A percentile compares a stretch with the other conserved stretches of the same genome.
Conservation (phyloP, 2,888 invertebrate genomes). For the Timandra comae region DNA sequence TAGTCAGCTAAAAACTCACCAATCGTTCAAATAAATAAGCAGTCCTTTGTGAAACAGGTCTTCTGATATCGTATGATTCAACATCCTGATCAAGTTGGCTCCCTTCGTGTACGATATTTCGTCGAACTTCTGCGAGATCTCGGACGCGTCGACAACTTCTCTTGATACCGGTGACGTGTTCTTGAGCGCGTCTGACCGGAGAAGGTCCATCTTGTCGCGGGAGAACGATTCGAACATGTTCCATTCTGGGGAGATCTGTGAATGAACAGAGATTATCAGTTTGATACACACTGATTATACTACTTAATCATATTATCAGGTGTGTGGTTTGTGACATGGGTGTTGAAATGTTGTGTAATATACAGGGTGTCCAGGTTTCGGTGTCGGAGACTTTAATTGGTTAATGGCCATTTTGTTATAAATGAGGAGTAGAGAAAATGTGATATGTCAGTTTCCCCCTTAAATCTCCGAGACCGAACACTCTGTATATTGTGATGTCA, state of each 20-base stretch:
- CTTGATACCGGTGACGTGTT: conserved; percentile 75
- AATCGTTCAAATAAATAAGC: conserved; percentile 69
- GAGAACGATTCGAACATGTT: conserved; percentile 72
- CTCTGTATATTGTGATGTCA: too few relatives aligned
- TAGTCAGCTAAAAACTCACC: conserved; percentile 53
- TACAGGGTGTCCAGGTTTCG: too few relatives aligned
- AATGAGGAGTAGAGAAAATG: too few relatives aligned
- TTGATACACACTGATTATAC: too few relatives aligned
- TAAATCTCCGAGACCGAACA: too few relatives aligned
- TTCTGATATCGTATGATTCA: conserved; percentile 74
- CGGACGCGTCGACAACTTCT: conserved; percentile 65
- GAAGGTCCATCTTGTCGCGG: conserved; percentile 73
- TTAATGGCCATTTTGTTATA: too few relatives aligned
- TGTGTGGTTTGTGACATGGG: too few relatives aligned
- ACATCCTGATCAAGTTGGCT: conserved; percentile 77
- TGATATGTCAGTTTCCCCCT: too few relatives aligned
- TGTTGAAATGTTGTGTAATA: too few relatives aligned
- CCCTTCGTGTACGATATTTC: conserved; percentile 76
- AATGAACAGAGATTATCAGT: background rate
- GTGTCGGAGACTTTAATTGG: too few relatives aligned
- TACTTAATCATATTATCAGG: too few relatives aligned
- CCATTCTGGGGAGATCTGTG: conserved; percentile 77
- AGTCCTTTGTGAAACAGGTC: conserved; percentile 72
- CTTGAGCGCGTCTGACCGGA: conserved; percentile 72
- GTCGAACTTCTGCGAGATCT: conserved; percentile 79